phyloP scores from a whole-genome alignment of 2,113 vertebrate genomes.

The Passer montanus region DNA sequence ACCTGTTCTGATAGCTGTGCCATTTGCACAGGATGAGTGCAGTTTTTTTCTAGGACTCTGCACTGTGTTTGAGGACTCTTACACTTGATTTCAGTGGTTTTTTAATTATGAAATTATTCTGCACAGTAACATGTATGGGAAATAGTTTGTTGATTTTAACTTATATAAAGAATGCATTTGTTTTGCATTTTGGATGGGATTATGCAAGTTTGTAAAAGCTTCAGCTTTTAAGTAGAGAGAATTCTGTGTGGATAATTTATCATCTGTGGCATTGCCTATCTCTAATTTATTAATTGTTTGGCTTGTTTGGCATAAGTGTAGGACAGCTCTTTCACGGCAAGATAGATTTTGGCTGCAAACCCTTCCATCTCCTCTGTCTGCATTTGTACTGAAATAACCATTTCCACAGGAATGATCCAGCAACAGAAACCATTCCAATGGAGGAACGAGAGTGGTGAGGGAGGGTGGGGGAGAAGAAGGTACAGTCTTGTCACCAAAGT shows the following conservation, averaged over 20 bases:
- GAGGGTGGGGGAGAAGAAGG: not conserved
- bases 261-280: not conserved
- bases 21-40: not conserved
- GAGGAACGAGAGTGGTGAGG: not conserved
- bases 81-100: not conserved
- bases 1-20: constrained; percentile 8
- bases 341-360: not conserved
- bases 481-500: not conserved
- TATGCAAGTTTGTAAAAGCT: not conserved
- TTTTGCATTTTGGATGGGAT: not conserved
- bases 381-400: not conserved
- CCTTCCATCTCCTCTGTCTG: not conserved
- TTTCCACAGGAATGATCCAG: not conserved
- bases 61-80: not conserved
- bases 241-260: not conserved
- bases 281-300: not conserved
- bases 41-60: constrained; percentile 23
- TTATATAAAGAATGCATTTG: not conserved
- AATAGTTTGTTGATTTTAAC: not conserved
- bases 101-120: not conserved
- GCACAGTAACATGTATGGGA: not conserved
- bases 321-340: not conserved
- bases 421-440: not conserved
- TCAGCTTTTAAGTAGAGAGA: not conserved
- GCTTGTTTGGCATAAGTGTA: not conserved